phyloP scores from a whole-genome alignment of 1,140 invertebrate genomes.

The Drosophila willistoni region DNA sequence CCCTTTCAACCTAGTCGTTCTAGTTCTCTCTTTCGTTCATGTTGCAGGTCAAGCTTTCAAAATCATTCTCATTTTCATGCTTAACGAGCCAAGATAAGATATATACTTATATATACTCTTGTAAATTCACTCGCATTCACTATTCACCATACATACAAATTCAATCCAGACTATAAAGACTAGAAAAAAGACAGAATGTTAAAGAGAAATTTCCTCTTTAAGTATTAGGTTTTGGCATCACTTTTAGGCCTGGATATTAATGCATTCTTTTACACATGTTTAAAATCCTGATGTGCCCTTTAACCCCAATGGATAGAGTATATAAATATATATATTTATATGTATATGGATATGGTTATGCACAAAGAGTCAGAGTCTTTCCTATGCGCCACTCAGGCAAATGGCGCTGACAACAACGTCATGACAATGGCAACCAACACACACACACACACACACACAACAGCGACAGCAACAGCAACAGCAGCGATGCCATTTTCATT shows the following conservation, averaged over 20 bases:
- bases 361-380: conserved; percentile 4
- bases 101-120: neutral
- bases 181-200: too few species aligned
- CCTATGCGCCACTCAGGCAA: conserved; percentile 36
- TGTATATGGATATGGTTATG: neutral
- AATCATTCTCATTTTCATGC: conserved; percentile 27
- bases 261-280: neutral
- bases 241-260: neutral
- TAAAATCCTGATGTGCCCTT: neutral
- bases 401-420: conserved; percentile 43
- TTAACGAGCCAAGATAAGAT: conserved; percentile 37
- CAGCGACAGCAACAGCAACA: conserved; percentile 5
- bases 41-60: neutral
- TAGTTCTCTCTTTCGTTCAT: too few species aligned
- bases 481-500: conserved; percentile 61
- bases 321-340: neutral
- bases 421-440: too few species aligned
- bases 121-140: too few species aligned
- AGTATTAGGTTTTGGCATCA: too few species aligned
- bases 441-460: conserved; percentile 20
- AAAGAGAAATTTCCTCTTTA: too few species aligned
- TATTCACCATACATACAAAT: too few species aligned
- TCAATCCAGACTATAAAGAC: too few species aligned
- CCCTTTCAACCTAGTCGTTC: neutral
- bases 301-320: neutral